Percentiles rank a stretch among this genome's conserved stretches.
Evolutionary conservation across 2,113 vertebrate genomes (phyloP).

Genomic region (Pituophis catenifer): DNA sequence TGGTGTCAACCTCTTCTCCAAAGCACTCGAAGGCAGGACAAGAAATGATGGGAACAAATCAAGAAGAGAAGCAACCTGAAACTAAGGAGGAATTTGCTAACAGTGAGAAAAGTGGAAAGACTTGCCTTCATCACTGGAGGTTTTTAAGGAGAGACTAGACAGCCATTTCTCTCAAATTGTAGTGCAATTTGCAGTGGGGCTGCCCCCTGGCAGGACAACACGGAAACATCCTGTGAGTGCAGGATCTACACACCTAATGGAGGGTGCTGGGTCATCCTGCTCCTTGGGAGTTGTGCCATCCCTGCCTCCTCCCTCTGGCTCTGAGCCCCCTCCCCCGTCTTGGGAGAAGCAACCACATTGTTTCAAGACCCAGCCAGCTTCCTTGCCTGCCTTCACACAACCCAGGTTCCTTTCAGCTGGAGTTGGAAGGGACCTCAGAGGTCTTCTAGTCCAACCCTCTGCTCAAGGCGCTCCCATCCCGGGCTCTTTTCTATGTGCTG

Average conservation of each 20-base stretch:
- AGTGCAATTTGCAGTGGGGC: not conserved
- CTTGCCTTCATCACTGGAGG: too few relatives aligned
- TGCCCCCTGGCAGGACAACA: not conserved
- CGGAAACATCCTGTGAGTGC: not conserved
- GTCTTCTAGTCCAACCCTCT: not conserved
- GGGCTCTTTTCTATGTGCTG: too few relatives aligned
- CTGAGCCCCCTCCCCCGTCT: not conserved
- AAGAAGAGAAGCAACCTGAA: too few relatives aligned
- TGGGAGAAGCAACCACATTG: not conserved
- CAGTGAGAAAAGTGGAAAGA: too few relatives aligned
- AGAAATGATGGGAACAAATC: too few relatives aligned
- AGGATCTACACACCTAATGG: not conserved
- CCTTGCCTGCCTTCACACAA: not conserved
- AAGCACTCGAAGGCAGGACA: too few relatives aligned
- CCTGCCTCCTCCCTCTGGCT: not conserved
- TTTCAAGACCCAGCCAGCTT: not conserved
- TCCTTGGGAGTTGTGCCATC: not conserved
- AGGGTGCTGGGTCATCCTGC: not conserved
- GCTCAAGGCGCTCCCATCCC: not conserved
- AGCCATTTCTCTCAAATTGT: too few relatives aligned
- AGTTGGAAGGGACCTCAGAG: not conserved
- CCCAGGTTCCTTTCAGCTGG: not conserved
- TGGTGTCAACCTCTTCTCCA: too few relatives aligned
- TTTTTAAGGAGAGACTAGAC: too few relatives aligned
- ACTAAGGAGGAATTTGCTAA: too few relatives aligned